Evolutionary conservation across 2,113 vertebrate genomes (phyloP).

Genomic region (Patagioenas fasciata): DNA sequence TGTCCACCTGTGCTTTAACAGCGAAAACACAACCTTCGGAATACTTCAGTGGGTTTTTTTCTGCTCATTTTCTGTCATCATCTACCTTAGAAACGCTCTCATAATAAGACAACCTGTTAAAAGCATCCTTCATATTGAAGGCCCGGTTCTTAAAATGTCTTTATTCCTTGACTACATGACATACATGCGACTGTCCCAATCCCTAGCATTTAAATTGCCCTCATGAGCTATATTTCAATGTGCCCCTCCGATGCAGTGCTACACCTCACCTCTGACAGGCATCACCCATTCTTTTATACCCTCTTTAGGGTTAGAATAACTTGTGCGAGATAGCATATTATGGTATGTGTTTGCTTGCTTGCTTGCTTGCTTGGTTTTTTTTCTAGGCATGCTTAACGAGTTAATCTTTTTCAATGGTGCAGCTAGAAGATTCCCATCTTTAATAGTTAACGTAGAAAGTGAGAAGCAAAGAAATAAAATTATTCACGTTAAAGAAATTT

Average conservation of each 20-base stretch:
- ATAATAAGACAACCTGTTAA: background rate
- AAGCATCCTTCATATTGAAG: background rate
- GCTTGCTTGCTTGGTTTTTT: too few relatives aligned
- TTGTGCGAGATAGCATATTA: background rate
- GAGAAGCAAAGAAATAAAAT: background rate
- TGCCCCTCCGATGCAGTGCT: background rate
- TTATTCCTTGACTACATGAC: background rate
- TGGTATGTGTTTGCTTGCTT: background rate
- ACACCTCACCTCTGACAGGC: background rate
- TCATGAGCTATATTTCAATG: background rate
- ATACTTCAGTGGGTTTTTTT: background rate
- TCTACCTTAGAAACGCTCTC: background rate
- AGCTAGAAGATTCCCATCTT: background rate
- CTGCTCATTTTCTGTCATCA: background rate
- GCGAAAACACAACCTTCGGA: background rate
- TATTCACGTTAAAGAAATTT: background rate
- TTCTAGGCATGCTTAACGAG: background rate
- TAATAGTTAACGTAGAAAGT: background rate
- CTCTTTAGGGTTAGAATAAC: background rate
- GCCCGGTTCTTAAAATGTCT: background rate
- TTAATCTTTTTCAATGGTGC: background rate
- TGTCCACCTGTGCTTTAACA: background rate
- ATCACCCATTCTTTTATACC: background rate
- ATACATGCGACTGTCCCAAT: background rate
- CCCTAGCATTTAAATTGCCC: background rate